Evolutionary conservation across 2,888 invertebrate species (phyloP).

Genomic region (Scrobipalpa atriplicella): DNA sequence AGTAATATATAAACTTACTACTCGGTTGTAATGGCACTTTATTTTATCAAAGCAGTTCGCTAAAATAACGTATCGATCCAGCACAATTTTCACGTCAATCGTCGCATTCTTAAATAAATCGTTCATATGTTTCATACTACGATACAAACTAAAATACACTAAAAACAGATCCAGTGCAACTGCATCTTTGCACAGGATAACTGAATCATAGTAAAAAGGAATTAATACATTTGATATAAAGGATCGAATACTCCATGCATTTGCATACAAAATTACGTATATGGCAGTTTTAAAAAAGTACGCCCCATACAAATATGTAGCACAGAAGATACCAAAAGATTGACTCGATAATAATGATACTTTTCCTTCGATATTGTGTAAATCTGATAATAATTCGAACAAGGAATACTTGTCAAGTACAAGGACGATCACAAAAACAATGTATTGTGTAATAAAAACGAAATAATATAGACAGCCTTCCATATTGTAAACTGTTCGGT

Average conservation of each 20-base stretch:
- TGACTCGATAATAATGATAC: neutral
- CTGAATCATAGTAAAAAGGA: neutral
- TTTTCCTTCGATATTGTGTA: neutral
- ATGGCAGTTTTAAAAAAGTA: neutral
- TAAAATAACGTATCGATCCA: neutral
- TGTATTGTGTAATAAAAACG: neutral
- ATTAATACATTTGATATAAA: neutral
- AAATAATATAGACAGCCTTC: neutral
- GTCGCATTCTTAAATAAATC: neutral
- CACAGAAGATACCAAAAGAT: neutral
- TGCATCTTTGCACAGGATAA: neutral
- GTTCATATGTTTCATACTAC: neutral
- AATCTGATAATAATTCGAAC: neutral
- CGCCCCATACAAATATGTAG: neutral
- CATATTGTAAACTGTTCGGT: neutral
- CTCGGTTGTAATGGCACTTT: neutral
- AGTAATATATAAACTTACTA: neutral
- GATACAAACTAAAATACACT: neutral
- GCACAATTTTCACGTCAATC: neutral
- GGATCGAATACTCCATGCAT: neutral
- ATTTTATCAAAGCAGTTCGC: constrained; percentile 2
- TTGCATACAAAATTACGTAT: neutral
- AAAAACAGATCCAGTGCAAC: neutral
- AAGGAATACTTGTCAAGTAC: neutral
- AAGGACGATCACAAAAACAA: neutral